phyloP scores from a whole-genome alignment of 2,888 invertebrate genomes.

The Phasia obesa region DNA sequence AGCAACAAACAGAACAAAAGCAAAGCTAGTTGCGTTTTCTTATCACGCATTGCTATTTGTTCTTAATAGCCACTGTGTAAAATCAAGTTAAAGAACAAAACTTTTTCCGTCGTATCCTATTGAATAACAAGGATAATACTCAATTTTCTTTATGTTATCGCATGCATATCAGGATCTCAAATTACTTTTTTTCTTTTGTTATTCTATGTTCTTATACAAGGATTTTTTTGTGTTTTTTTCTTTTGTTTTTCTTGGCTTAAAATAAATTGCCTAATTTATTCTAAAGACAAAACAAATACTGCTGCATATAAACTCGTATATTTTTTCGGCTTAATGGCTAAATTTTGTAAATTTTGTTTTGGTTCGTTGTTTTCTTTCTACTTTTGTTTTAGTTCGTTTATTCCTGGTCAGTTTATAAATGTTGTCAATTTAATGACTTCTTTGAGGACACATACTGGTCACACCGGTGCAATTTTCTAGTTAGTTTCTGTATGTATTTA shows the following conservation, averaged over 20 bases:
- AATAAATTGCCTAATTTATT: slow-evolving; percentile 62
- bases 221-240: slow-evolving; percentile 6
- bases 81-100: slow-evolving; percentile 72
- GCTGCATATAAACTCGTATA: neutral
- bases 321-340: slow-evolving; percentile 16
- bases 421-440: slow-evolving; percentile 60
- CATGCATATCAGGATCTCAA: slow-evolving; percentile 65
- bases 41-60: slow-evolving; percentile 79
- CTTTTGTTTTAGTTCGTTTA: slow-evolving; percentile 1
- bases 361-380: neutral
- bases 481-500: neutral
- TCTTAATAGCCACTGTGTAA: slow-evolving; percentile 74
- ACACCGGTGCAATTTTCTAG: neutral
- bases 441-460: slow-evolving; percentile 46
- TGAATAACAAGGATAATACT: slow-evolving; percentile 57
- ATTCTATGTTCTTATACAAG: neutral
- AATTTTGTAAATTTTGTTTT: slow-evolving; percentile 2
- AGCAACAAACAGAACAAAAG: neutral
- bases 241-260: slow-evolving; percentile 45
- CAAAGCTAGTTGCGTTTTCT: slow-evolving; percentile 76
- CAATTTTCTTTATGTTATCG: slow-evolving; percentile 66
- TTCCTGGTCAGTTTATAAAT: slow-evolving; percentile 53
- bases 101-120: slow-evolving; percentile 33
- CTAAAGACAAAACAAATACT: slow-evolving; percentile 21
- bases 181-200: slow-evolving; percentile 13